phyloP scores from a whole-genome alignment of 2,888 invertebrate species.

The Tenthredo amoena region DNA sequence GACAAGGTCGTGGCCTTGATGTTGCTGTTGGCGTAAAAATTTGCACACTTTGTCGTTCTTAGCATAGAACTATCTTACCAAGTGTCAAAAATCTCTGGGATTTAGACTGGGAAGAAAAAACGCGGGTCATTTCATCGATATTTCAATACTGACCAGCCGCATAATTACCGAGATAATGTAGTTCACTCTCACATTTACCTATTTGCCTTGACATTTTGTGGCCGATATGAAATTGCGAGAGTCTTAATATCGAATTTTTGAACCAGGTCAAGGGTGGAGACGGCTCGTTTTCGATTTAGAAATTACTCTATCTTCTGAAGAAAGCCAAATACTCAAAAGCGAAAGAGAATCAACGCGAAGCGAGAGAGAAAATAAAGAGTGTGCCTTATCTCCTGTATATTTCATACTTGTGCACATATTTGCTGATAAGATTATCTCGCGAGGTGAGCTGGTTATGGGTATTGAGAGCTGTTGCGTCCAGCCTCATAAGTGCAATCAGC shows the following conservation, averaged over 20 bases:
- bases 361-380: neutral
- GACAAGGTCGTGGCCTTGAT: conserved; percentile 45
- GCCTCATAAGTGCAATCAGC: conserved; percentile 45
- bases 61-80: neutral
- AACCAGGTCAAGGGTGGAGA: neutral
- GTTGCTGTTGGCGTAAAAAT: neutral
- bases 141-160: neutral
- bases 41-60: conserved; percentile 8
- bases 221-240: neutral
- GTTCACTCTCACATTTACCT: neutral
- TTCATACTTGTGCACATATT: neutral
- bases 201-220: conserved; percentile 2
- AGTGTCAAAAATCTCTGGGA: neutral
- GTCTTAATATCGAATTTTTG: neutral
- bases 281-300: neutral
- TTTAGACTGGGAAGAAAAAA: neutral
- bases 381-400: neutral
- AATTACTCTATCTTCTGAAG: neutral
- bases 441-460: conserved; percentile 15
- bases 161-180: neutral
- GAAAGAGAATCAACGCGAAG: neutral
- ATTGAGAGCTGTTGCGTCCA: conserved; percentile 17
- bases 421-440: conserved; percentile 38
- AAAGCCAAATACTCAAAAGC: neutral
- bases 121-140: neutral